These are phyloP conservation scores for Epistrophella euchroma DNA, from an alignment of 2,888 invertebrate species.

Conservation along the genomic window DNA sequence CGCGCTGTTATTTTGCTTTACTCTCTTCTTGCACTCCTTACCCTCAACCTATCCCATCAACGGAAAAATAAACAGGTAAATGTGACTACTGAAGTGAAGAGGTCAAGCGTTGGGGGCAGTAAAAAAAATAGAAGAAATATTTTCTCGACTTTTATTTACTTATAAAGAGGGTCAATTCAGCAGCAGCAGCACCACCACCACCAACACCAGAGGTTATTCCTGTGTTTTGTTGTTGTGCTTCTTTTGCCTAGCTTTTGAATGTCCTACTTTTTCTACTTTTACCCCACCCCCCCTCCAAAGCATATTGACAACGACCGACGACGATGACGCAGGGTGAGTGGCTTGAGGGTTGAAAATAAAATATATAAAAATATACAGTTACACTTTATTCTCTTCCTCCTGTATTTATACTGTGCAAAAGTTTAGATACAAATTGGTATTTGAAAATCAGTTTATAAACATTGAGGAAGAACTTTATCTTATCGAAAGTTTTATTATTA, in stretches of 20 bases:
- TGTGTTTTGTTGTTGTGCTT: background rate
- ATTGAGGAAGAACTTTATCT: constrained; percentile 41
- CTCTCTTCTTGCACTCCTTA: background rate
- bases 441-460: constrained; percentile 69
- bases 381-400: background rate
- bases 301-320: constrained; percentile 20
- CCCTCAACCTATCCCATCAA: background rate
- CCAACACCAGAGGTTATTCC: constrained; percentile 7
- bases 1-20: background rate
- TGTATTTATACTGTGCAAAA: constrained; percentile 10
- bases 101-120: constrained; percentile 23
- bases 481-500: constrained; percentile 17
- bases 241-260: constrained; percentile 13
- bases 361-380: background rate
- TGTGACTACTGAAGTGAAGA: constrained; percentile 26
- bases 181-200: background rate
- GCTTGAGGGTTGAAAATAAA: constrained; percentile 26
- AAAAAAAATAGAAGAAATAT: constrained; percentile 28
- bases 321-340: constrained; percentile 9
- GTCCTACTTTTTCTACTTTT: constrained; percentile 19
- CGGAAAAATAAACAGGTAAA: background rate
- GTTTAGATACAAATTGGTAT: constrained; percentile 70
- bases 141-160: constrained; percentile 69
- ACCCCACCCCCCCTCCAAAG: background rate
- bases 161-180: constrained; percentile 70